Percentiles rank a stretch among this genome's conserved stretches.
Evolutionary conservation across 1,140 invertebrate genomes (phyloP).

Genomic region (Chrysomallon squamiferum): DNA sequence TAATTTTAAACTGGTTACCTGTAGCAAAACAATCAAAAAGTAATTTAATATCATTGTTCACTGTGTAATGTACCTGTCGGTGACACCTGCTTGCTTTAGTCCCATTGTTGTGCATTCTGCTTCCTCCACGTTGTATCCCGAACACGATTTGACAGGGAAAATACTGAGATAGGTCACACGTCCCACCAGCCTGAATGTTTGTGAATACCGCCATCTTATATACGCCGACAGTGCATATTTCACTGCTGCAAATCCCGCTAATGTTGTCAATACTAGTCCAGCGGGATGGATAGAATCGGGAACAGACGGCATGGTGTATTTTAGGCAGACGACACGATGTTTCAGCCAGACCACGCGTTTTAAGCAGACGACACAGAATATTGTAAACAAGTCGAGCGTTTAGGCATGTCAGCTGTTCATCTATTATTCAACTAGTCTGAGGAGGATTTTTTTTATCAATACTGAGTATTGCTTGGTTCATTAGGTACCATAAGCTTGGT

Average conservation of each 20-base stretch:
- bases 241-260: background rate
- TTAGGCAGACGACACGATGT: too few relatives aligned
- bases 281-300: too few relatives aligned
- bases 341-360: background rate
- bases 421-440: too few relatives aligned
- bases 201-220: conserved; percentile 11
- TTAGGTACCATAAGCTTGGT: too few relatives aligned
- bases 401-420: too few relatives aligned
- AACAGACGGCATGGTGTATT: too few relatives aligned
- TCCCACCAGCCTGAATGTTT: conserved; percentile 10
- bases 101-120: conserved; percentile 6
- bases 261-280: conserved; percentile 5
- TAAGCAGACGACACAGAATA: background rate
- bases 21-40: too few relatives aligned
- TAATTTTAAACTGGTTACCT: too few relatives aligned
- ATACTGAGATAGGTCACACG: conserved; percentile 4
- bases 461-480: too few relatives aligned
- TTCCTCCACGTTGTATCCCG: conserved; percentile 2
- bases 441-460: too few relatives aligned
- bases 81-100: conserved; percentile 5
- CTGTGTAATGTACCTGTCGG: conserved; percentile 11
- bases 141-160: conserved; percentile 22
- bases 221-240: conserved; percentile 10
- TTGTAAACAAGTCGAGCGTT: background rate
- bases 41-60: too few relatives aligned